A percentile compares a stretch with the other conserved stretches of the same genome.
Evolutionary conservation across 64 coral and sea anemone species (phyloP).

Genomic region (Astreopora myriophthalma): DNA sequence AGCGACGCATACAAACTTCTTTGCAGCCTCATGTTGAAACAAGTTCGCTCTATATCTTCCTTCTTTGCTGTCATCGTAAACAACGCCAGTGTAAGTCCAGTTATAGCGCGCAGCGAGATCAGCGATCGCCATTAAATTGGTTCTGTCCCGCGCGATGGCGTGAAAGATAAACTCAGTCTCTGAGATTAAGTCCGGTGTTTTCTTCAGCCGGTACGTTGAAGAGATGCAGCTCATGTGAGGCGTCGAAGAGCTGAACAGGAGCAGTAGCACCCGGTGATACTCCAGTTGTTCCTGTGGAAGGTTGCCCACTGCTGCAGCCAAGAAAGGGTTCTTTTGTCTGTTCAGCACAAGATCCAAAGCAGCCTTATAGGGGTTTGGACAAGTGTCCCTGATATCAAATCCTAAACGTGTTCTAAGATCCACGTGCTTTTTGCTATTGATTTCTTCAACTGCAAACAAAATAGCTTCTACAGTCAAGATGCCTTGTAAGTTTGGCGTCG

Average conservation of each 20-base stretch:
- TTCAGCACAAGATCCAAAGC: not conserved
- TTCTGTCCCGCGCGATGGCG: slow-evolving; percentile 56
- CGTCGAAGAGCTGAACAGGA: slow-evolving; percentile 23
- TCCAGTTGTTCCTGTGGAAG: not conserved
- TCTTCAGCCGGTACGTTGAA: slow-evolving; percentile 47
- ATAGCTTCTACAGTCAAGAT: slow-evolving; percentile 77
- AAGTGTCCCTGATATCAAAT: slow-evolving; percentile 62
- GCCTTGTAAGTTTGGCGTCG: slow-evolving; percentile 8
- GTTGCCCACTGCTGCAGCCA: slow-evolving; percentile 36
- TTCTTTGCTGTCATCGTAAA: slow-evolving; percentile 42
- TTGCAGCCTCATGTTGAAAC: slow-evolving; percentile 57
- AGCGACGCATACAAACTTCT: slow-evolving; percentile 70
- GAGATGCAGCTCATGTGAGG: slow-evolving; percentile 81
- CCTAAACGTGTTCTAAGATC: slow-evolving; percentile 21
- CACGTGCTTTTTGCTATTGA: slow-evolving; percentile 2
- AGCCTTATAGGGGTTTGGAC: not conserved
- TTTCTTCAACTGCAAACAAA: slow-evolving; percentile 46
- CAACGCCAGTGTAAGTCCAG: slow-evolving; percentile 80
- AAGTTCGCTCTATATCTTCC: slow-evolving; percentile 27
- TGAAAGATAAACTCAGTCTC: slow-evolving; percentile 59
- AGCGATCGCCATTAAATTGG: slow-evolving; percentile 71
- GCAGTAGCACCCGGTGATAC: not conserved
- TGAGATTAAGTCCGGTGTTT: not conserved
- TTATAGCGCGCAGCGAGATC: slow-evolving; percentile 62
- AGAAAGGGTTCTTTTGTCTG: not conserved